Conservation (phyloP, 2,888 invertebrate genomes). For the Thymelicus lineola region DNA sequence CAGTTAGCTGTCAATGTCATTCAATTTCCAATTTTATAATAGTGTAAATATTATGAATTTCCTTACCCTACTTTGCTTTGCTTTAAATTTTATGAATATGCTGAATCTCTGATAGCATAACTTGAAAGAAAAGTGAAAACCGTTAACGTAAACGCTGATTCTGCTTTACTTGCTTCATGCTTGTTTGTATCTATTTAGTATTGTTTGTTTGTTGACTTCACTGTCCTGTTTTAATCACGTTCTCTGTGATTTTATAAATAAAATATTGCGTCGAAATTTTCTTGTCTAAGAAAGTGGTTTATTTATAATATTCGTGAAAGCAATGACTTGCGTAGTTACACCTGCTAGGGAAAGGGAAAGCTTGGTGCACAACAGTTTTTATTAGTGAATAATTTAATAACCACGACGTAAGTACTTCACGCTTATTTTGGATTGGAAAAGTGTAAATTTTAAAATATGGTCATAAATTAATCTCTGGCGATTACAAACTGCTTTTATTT, state of each 20-base stretch:
- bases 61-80: too few species aligned
- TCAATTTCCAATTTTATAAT: too few species aligned
- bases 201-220: not conserved
- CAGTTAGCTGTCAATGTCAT: too few species aligned
- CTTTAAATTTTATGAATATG: too few species aligned
- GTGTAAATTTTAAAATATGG: not conserved
- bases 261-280: constrained; percentile 1
- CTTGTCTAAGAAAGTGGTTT: not conserved
- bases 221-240: not conserved
- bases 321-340: not conserved
- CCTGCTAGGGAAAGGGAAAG: not conserved
- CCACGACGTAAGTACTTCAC: not conserved
- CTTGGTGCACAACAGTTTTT: not conserved
- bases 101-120: too few species aligned
- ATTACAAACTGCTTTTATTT: constrained; percentile 19
- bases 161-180: not conserved
- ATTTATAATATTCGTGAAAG: constrained; percentile 1
- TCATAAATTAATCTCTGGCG: not conserved
- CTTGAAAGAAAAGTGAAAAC: too few species aligned
- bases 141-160: not conserved
- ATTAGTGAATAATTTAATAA: not conserved
- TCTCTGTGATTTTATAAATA: constrained; percentile 5
- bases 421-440: not conserved
- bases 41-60: too few species aligned
- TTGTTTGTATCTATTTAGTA: not conserved